phyloP scores from a whole-genome alignment of 2,797 vertebrate species.

The Triplophysa yarkandensis region DNA sequence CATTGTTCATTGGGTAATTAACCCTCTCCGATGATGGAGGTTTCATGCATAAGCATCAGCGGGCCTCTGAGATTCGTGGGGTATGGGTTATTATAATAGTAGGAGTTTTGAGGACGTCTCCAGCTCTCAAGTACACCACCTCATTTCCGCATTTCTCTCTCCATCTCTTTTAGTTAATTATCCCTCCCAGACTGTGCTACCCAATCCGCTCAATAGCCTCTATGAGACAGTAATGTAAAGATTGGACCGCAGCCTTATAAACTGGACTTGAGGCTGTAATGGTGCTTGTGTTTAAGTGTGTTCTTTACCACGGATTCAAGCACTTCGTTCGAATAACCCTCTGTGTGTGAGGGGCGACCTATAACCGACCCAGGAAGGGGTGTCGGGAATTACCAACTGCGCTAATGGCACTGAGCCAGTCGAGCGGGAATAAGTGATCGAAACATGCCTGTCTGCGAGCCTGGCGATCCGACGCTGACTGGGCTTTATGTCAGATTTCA shows the following conservation, averaged over 20 bases:
- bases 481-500: slow-evolving; percentile 36
- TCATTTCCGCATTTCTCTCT: not conserved
- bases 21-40: slow-evolving; percentile 30
- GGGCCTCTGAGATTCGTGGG: not conserved
- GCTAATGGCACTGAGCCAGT: slow-evolving; percentile 23
- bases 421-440: slow-evolving; percentile 19
- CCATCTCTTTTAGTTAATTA: slow-evolving; percentile 44
- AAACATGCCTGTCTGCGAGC: slow-evolving; percentile 34
- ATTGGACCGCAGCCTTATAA: slow-evolving; percentile 18
- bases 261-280: slow-evolving; percentile 15
- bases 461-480: not conserved
- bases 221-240: slow-evolving; percentile 32
- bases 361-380: slow-evolving; percentile 23
- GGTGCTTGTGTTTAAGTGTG: slow-evolving; percentile 39
- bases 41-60: slow-evolving; percentile 13
- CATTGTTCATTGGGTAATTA: slow-evolving; percentile 16
- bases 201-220: slow-evolving; percentile 16
- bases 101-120: slow-evolving; percentile 29
- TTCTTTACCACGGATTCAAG: slow-evolving; percentile 42
- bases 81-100: slow-evolving; percentile 36
- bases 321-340: slow-evolving; percentile 29
- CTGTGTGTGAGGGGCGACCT: slow-evolving; percentile 20
- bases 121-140: slow-evolving; percentile 6
- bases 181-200: not conserved
- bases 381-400: slow-evolving; percentile 39